phyloP scores from a whole-genome alignment of 2,888 invertebrate species.

The Calephelis perditalis region DNA sequence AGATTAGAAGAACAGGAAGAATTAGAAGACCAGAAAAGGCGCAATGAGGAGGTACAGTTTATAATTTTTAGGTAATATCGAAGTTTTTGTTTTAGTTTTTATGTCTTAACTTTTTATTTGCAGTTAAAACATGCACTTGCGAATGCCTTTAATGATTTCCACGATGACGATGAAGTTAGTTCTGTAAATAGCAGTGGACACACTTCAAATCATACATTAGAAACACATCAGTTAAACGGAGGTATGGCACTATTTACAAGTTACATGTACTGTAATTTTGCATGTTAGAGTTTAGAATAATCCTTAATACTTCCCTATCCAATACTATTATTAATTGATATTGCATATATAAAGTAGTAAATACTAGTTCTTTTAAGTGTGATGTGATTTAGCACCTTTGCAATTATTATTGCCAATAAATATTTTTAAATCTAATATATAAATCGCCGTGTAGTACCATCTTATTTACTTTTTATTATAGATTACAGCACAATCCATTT shows the following conservation, averaged over 20 bases:
- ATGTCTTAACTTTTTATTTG: slow-evolving; percentile 27
- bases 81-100: slow-evolving; percentile 13
- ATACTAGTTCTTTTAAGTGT: too few relatives aligned
- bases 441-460: too few relatives aligned
- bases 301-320: too few relatives aligned
- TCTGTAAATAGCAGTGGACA: slow-evolving; percentile 77
- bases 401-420: too few relatives aligned
- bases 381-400: too few relatives aligned
- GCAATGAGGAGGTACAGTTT: slow-evolving; percentile 80
- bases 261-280: background rate
- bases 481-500: too few relatives aligned
- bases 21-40: slow-evolving; percentile 81
- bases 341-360: too few relatives aligned
- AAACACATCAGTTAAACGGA: slow-evolving; percentile 55
- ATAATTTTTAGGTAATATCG: slow-evolving; percentile 10
- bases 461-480: too few relatives aligned
- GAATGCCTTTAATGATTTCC: slow-evolving; percentile 83
- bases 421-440: too few relatives aligned
- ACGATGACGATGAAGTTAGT: slow-evolving; percentile 81
- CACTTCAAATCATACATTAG: slow-evolving; percentile 54
- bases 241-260: slow-evolving; percentile 17
- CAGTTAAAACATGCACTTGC: slow-evolving; percentile 81
- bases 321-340: too few relatives aligned
- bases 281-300: too few relatives aligned
- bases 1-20: slow-evolving; percentile 83